These are phyloP conservation scores for Thymallus thymallus DNA, from an alignment of 2,113 vertebrate genomes.

Conservation along the genomic window DNA sequence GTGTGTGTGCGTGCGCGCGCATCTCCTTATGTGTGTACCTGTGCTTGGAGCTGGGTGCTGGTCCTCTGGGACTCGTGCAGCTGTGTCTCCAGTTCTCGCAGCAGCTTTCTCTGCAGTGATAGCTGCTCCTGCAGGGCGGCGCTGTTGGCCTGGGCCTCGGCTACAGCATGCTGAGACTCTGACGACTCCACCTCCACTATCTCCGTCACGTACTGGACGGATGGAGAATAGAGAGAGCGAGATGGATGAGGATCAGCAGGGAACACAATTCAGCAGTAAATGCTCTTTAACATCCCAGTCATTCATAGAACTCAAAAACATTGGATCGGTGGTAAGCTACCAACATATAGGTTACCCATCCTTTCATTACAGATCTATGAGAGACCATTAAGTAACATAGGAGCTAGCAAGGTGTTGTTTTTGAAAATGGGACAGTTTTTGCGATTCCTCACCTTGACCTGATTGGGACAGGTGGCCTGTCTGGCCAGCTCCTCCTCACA, in stretches of 20 bases:
- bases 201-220: slow-evolving; percentile 78
- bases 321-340: too few relatives aligned
- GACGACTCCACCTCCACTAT: slow-evolving; percentile 83
- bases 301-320: neutral
- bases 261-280: neutral
- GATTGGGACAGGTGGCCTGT: slow-evolving; percentile 75
- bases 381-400: too few relatives aligned
- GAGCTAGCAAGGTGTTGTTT: too few relatives aligned
- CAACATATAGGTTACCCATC: too few relatives aligned
- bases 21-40: slow-evolving; percentile 69
- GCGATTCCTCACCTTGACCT: slow-evolving; percentile 78
- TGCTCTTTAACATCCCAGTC: neutral
- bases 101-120: slow-evolving; percentile 81
- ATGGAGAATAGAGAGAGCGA: neutral
- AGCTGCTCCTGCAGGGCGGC: slow-evolving; percentile 89
- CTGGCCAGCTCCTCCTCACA: slow-evolving; percentile 81
- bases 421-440: neutral
- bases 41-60: slow-evolving; percentile 81
- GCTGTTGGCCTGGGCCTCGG: slow-evolving; percentile 80
- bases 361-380: too few relatives aligned
- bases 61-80: slow-evolving; percentile 85
- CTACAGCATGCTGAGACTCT: slow-evolving; percentile 78
- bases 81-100: slow-evolving; percentile 88
- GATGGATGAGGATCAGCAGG: neutral
- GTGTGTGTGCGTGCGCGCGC: neutral